Percentiles rank a stretch among this genome's conserved stretches.
Conservation (phyloP, 2,888 invertebrate genomes). For the Resseliella maxima region DNA sequence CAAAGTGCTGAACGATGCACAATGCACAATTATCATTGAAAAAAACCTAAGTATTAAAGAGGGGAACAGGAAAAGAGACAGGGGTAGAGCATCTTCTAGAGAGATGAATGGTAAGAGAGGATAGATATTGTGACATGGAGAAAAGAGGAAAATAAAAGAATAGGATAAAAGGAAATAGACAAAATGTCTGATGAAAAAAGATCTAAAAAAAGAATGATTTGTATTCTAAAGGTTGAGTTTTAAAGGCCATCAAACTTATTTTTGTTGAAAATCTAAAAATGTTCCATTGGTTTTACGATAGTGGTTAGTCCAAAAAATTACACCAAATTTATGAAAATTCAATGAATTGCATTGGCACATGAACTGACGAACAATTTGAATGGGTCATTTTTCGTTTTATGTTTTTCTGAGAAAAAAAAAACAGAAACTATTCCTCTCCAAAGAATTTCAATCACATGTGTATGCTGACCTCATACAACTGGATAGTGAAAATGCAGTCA, state of each 20-base stretch:
- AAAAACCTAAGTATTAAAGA: background rate
- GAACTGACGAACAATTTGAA: background rate
- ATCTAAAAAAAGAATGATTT: no score
- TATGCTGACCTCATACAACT: background rate
- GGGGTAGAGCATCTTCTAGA: no score
- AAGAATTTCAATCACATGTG: background rate
- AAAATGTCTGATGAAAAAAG: no score
- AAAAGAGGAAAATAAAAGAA: no score
- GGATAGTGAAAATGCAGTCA: background rate
- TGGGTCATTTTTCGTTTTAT: no score
- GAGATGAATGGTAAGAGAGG: no score
- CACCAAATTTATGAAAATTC: background rate
- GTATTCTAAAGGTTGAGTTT: no score
- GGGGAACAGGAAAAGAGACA: no score
- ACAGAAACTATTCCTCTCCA: background rate
- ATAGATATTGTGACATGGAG: no score
- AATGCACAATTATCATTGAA: slow-evolving; percentile 2
- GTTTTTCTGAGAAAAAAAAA: background rate
- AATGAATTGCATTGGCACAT: background rate
- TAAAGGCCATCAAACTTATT: slow-evolving; percentile 23
- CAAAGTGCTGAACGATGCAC: background rate
- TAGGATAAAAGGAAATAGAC: no score
- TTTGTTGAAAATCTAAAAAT: background rate
- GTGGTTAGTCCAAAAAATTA: background rate
- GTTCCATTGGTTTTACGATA: background rate